phyloP scores from a whole-genome alignment of 2,113 vertebrate genomes.

The Pleuronectes platessa region DNA sequence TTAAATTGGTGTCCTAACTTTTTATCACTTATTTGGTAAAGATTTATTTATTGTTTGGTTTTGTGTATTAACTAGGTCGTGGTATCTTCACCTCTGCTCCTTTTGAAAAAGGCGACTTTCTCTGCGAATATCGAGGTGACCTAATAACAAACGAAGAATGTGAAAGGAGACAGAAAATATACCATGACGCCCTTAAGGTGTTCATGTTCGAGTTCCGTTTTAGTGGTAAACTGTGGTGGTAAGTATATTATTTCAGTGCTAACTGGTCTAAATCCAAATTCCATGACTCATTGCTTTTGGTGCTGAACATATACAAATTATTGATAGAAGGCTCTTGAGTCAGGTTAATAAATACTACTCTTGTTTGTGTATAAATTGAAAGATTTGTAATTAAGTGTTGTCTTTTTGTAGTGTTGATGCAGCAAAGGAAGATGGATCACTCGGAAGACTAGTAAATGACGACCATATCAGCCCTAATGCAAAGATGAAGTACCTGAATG shows the following conservation, averaged over 20 bases:
- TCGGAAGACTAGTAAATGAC: no score
- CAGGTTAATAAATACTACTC: neutral
- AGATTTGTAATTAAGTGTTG: neutral
- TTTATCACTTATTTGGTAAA: no score
- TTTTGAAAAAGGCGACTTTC: slow-evolving; percentile 16
- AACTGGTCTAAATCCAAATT: neutral
- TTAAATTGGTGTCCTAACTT: neutral
- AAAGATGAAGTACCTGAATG: no score
- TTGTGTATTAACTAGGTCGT: no score
- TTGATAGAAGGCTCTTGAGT: neutral
- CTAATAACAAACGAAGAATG: slow-evolving; percentile 16
- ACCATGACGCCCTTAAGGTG: neutral
- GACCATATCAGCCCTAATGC: no score
- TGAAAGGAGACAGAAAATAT: neutral
- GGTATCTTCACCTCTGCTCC: neutral
- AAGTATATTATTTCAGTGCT: neutral
- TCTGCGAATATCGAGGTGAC: slow-evolving; percentile 7
- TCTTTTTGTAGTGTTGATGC: slow-evolving; percentile 10
- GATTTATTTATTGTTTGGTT: no score
- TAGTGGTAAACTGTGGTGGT: slow-evolving; percentile 22
- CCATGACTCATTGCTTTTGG: neutral
- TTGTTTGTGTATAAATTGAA: neutral
- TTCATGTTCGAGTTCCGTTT: slow-evolving; percentile 24
- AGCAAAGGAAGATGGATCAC: no score
- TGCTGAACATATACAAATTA: neutral